Percentiles rank a stretch among this genome's conserved stretches.
Conservation (phyloP, 2,888 invertebrate species). For the Therioaphis trifolii region DNA sequence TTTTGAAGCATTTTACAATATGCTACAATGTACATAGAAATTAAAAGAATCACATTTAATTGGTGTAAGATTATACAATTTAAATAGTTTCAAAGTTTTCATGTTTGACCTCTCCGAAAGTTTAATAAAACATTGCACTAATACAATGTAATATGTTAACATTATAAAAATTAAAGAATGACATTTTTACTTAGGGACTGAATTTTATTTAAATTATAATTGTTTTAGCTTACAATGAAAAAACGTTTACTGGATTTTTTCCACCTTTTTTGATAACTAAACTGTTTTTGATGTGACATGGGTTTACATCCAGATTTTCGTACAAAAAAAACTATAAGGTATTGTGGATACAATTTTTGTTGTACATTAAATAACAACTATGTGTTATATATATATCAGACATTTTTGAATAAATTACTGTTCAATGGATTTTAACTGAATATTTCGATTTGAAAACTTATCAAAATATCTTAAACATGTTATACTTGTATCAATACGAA, state of each 20-base stretch:
- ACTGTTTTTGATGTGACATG: conserved; percentile 40
- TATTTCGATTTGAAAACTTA: not conserved
- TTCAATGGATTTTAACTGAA: not conserved
- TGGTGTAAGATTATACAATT: not conserved
- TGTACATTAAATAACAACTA: not conserved
- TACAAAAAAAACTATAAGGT: not conserved
- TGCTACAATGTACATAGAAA: too few species aligned
- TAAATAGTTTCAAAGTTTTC: not conserved
- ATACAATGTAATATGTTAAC: not conserved
- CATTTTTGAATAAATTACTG: not conserved
- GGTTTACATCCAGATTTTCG: not conserved
- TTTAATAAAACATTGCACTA: not conserved
- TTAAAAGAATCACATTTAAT: too few species aligned
- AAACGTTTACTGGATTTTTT: not conserved
- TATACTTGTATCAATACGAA: not conserved
- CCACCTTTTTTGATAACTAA: conserved; percentile 26
- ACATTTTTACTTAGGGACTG: not conserved
- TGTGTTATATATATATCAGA: not conserved
- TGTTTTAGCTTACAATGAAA: not conserved
- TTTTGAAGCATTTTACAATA: too few species aligned
- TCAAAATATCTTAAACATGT: not conserved
- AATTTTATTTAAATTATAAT: conserved; percentile 34
- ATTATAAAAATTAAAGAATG: conserved; percentile 2
- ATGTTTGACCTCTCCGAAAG: not conserved
- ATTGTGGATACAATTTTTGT: not conserved